phyloP scores from a whole-genome alignment of 2,888 invertebrate genomes.

The Leptinotarsa tumamoca region DNA sequence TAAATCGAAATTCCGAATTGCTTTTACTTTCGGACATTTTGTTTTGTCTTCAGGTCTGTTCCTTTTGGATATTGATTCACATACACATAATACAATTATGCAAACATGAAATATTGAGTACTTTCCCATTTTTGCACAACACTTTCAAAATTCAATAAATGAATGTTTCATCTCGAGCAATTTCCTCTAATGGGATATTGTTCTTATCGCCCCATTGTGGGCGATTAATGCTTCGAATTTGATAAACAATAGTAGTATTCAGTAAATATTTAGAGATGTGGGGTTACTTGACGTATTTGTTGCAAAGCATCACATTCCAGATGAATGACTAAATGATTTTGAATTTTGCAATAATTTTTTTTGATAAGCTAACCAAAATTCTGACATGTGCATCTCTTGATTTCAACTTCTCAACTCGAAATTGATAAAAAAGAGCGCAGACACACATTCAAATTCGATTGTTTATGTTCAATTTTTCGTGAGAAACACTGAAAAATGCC shows the following conservation, averaged over 20 bases:
- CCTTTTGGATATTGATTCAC: slow-evolving; percentile 32
- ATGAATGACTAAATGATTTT: no score
- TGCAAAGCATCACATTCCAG: no score
- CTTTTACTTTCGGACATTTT: slow-evolving; percentile 83
- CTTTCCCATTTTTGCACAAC: slow-evolving; percentile 38
- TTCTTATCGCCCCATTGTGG: slow-evolving; percentile 33
- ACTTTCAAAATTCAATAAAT: neutral
- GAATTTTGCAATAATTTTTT: no score
- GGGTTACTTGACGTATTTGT: neutral
- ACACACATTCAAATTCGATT: no score
- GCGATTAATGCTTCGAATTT: slow-evolving; percentile 24
- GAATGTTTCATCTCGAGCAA: slow-evolving; percentile 11
- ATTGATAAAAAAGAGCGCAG: no score
- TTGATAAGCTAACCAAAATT: no score
- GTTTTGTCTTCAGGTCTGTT: slow-evolving; percentile 73
- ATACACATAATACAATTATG: slow-evolving; percentile 22
- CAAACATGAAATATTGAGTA: slow-evolving; percentile 23
- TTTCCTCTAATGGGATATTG: slow-evolving; percentile 27
- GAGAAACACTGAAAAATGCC: no score
- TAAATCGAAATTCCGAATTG: slow-evolving; percentile 83
- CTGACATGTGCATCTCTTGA: no score
- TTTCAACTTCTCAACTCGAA: no score
- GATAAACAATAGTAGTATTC: slow-evolving; percentile 1
- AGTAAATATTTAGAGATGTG: slow-evolving; percentile 8
- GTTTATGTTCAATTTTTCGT: no score